These are phyloP conservation scores for Tenodera sinensis DNA, from an alignment of 2,888 invertebrate species.

Conservation along the genomic window DNA sequence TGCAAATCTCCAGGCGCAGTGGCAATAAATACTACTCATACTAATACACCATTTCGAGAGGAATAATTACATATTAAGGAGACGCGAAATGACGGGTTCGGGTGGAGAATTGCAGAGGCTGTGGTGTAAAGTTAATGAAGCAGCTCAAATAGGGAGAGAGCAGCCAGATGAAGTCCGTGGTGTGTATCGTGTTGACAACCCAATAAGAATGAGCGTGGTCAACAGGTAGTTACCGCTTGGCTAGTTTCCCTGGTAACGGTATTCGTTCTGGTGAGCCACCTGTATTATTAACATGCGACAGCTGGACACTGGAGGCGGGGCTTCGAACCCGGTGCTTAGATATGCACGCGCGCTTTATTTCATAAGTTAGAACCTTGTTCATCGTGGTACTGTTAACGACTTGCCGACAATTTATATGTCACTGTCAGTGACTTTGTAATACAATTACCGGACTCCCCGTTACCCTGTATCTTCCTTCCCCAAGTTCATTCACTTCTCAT, in stretches of 20 bases:
- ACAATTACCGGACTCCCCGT: no score
- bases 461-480: no score
- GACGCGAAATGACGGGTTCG: no score
- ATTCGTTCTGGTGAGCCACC: neutral
- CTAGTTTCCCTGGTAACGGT: neutral
- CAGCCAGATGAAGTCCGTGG: neutral
- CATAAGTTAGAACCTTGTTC: neutral
- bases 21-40: no score
- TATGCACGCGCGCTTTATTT: neutral
- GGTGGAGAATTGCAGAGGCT: no score
- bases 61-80: no score
- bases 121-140: neutral
- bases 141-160: neutral
- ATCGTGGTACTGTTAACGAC: neutral
- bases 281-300: neutral
- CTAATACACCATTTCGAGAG: no score
- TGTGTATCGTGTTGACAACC: neutral
- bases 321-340: neutral
- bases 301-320: neutral
- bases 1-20: no score
- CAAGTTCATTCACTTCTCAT: no score
- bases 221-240: neutral
- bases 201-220: neutral
- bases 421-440: no score
- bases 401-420: neutral